These are phyloP conservation scores for Nixonia krombeini DNA, from an alignment of 1,140 invertebrate species.

Conservation along the genomic window DNA sequence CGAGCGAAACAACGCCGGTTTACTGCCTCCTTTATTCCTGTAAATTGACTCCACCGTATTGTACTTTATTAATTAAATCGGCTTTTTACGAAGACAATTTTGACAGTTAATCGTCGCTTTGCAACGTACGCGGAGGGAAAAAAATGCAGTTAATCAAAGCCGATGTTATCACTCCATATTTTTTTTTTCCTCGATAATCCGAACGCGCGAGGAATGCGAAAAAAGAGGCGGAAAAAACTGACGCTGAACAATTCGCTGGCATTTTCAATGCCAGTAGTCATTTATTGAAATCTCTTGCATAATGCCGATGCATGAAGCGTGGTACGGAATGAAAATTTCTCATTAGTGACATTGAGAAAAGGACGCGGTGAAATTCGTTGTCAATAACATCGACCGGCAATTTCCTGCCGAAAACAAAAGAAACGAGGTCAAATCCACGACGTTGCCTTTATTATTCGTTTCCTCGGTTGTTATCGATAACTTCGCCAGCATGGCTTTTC, in stretches of 20 bases:
- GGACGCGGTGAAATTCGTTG: slow-evolving; percentile 11
- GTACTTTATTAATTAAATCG: no score
- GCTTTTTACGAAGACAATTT: no score
- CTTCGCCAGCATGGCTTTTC: no score
- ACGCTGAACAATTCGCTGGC: slow-evolving; percentile 39
- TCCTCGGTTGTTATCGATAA: no score
- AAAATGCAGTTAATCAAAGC: neutral
- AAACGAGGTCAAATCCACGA: neutral
- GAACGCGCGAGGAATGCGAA: no score
- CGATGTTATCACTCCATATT: neutral
- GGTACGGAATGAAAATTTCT: slow-evolving; percentile 47
- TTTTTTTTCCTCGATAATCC: slow-evolving; percentile 1
- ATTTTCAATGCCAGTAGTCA: slow-evolving; percentile 42
- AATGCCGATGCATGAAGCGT: slow-evolving; percentile 29
- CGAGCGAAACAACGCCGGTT: no score
- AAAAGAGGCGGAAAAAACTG: slow-evolving; percentile 25
- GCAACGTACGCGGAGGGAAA: no score
- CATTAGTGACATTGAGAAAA: slow-evolving; percentile 37
- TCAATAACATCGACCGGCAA: neutral
- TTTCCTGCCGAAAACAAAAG: neutral
- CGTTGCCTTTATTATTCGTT: neutral
- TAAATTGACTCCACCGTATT: no score
- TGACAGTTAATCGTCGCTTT: no score
- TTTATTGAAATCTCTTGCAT: slow-evolving; percentile 44
- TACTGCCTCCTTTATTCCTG: no score